A percentile compares a stretch with the other conserved stretches of the same genome.
phyloP scores from a whole-genome alignment of 92 coral and sea anemone genomes.

The Pocillopora meandrina region DNA sequence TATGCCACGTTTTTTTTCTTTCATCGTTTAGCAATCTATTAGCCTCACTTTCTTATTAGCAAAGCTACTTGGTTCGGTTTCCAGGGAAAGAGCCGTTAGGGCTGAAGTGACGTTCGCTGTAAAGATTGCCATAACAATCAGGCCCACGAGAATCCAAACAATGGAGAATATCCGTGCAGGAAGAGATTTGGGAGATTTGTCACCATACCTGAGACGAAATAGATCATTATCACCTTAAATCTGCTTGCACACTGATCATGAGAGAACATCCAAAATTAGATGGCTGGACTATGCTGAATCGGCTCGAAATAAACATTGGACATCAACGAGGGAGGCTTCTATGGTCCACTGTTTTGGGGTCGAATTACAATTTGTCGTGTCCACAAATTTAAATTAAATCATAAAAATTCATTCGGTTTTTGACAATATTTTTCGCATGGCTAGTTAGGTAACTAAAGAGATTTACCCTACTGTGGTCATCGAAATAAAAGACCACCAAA shows the following conservation, averaged over 20 bases:
- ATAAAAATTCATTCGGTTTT: not conserved
- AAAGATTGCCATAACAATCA: conserved; percentile 42
- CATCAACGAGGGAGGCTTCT: no score
- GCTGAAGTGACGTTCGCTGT: conserved; percentile 41
- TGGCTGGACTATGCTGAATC: no score
- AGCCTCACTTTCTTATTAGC: conserved; percentile 3
- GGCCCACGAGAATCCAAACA: conserved; percentile 38
- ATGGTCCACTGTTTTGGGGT: no score
- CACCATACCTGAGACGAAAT: conserved; percentile 13
- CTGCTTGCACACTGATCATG: no score
- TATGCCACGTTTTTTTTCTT: no score
- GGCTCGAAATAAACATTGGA: no score
- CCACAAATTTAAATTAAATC: no score
- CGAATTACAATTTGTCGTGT: no score
- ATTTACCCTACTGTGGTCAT: conserved; percentile 37
- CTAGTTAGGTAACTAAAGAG: not conserved
- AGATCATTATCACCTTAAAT: not conserved
- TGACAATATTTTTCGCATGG: not conserved
- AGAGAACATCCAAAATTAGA: no score
- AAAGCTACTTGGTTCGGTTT: not conserved
- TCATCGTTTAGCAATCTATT: no score
- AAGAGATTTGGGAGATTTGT: conserved; percentile 37
- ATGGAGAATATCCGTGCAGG: conserved; percentile 39
- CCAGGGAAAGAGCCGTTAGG: conserved; percentile 27
- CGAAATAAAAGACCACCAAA: conserved; percentile 33